Evolutionary conservation across 2,888 invertebrate genomes (phyloP), one percentile per base, ranked within the genome.

Genomic region (Adelphocoris suturalis): DNA sequence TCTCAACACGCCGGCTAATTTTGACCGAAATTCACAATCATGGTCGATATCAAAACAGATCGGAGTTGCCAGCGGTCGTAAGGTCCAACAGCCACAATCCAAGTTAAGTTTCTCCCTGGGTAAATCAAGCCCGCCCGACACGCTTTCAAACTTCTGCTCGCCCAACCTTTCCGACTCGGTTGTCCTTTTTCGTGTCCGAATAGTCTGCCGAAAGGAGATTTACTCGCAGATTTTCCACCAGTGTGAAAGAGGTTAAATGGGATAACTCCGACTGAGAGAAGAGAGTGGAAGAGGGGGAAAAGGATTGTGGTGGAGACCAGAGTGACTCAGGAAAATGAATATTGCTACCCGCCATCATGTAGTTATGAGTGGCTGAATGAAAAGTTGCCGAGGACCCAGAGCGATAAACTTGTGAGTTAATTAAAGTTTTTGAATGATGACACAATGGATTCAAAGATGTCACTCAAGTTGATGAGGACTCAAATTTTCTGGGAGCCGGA

Each of bases 41-140:
- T n/a, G 57, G 16, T 16, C 57, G n/a, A 57, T 57, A 37, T 37
- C 37, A 37, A 37, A 37, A 37, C 37, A 37, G 7, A 37, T 37
- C n/a, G 57, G 57, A 57, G 16, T n/a, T 14, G 14, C 14, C 57
- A n/a, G n/a, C 37, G 19, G 57, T 7, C 57, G 57, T 7, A 57
- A 57, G 16, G 57, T 57, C 57, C 11, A 57, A 14, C 57, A 57
- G n/a, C 57, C 57, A 57, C 1, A n/a, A 16, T 57, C 57, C 57
- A 57, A n/a, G 57, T n/a, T n/a, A 16, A 14, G 57, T 52, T 52
- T 52, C 52, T 37, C n/a, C 7, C 57, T 16, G n/a, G 16, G 57
- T 57, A 57, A 57, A 57, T 57, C 57, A 57, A 57, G 57, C 16
- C 57, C n/a, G 57, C n/a, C 7, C 57, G 57, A 57, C 57, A n/a